Conservation (phyloP, 2,888 invertebrate species). For the Agrochola litura region DNA sequence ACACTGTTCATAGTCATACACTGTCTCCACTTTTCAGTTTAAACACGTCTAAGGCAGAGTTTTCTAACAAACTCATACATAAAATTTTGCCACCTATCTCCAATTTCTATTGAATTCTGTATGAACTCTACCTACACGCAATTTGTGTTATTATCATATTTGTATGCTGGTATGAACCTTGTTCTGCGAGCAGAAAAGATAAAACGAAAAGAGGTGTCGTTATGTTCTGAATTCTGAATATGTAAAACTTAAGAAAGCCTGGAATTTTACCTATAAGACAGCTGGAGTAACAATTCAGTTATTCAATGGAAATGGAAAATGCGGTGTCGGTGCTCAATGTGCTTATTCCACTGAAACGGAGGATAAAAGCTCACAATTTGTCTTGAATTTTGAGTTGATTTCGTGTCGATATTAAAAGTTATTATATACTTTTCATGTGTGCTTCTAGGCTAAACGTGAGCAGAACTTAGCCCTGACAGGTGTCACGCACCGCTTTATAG, state of each 20-base stretch:
- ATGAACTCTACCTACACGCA: constrained; percentile 42
- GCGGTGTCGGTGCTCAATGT: neutral
- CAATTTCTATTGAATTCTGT: constrained; percentile 38
- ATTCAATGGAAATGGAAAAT: neutral
- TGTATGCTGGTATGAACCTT: constrained; percentile 20
- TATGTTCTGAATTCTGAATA: constrained; percentile 30
- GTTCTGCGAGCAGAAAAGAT: constrained; percentile 12
- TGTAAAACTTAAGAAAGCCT: neutral
- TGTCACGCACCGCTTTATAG: neutral
- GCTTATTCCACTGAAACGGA: neutral
- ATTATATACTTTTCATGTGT: neutral
- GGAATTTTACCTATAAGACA: constrained; percentile 1
- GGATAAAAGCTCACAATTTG: neutral
- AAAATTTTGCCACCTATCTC: neutral
- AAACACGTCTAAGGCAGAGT: neutral
- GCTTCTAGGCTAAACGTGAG: neutral
- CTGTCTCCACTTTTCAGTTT: neutral
- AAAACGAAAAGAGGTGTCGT: constrained; percentile 33
- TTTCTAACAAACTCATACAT: constrained; percentile 23
- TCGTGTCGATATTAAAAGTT: neutral
- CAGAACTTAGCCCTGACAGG: neutral
- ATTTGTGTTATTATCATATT: constrained; percentile 51
- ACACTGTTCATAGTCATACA: neutral
- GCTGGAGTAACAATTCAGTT: neutral
- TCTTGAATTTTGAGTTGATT: neutral